Base-by-base conservation (phyloP, 2,113 vertebrate genomes). In the Apus apus region DNA sequence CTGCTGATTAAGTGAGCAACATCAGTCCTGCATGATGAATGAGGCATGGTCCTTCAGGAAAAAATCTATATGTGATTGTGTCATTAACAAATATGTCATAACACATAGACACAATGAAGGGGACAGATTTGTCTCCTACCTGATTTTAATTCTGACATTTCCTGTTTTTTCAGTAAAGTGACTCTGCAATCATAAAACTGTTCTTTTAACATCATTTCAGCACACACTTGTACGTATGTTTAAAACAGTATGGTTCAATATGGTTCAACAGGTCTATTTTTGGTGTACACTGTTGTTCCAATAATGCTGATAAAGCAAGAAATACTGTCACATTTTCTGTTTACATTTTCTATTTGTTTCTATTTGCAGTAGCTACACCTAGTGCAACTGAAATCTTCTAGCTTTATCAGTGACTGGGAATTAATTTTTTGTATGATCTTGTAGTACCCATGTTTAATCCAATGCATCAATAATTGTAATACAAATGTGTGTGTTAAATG, bases 1-100 rank as follows among this genome's bases (percentile, higher is more conserved):
- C 87, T 92, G 90, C 73, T 96, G 90, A 96, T 95, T 86, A 96
- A 95, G 38, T 38, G 68, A 94, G 70, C 30, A 89, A 45, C 77
- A 85, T 89, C 65, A 32, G 9, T 89, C 79, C 72, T 92, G 38
- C 5, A 4, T 77, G 46, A 80, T 87, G 86, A 96, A 94, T 84
- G 76, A 68, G n/a, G 48, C 58, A 77, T 12, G 29, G 25, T 61
- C 27, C 40, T 92, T 74, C 46, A 40, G 64, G 71, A 94, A 94
- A 81, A 94, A 82, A 92, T 75, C 90, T 75, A 16, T 76, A 56
- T 36, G 19, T 45, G 67, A 75, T 68, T 36, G 34, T 87, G 76
- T 72, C 68, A 68, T 78, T 75, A 83, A 71, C 48, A 89, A 30
- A 45, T 68, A 12, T 46, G 53, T 38, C 67, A 40, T 77, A 90